Conservation (phyloP, 2,797 vertebrate genomes). For the Discoglossus pictus region DNA sequence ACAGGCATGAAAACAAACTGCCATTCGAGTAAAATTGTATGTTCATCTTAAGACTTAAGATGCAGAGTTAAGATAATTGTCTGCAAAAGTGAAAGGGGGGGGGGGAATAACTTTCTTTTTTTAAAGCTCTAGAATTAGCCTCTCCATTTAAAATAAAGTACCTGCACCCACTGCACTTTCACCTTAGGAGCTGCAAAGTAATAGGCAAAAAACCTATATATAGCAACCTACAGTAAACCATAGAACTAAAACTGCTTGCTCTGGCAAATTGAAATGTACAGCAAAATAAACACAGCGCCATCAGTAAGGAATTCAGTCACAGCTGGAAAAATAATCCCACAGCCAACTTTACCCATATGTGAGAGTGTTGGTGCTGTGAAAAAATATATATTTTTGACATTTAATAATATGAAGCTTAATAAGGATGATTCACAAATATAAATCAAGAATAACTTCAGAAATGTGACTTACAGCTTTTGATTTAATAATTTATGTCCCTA, state of each 20-base stretch:
- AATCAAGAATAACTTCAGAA: neutral
- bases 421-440: neutral
- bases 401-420: slow-evolving; percentile 6
- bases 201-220: slow-evolving; percentile 7
- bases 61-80: slow-evolving; percentile 41
- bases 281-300: slow-evolving; percentile 47
- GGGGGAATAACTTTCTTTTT: slow-evolving; percentile 11
- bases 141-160: slow-evolving; percentile 38
- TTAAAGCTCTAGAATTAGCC: slow-evolving; percentile 16
- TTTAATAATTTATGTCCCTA: no score
- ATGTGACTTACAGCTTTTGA: no score
- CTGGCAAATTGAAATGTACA: slow-evolving; percentile 44
- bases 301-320: slow-evolving; percentile 49
- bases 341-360: slow-evolving; percentile 49
- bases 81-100: slow-evolving; percentile 16
- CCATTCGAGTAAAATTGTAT: slow-evolving; percentile 54
- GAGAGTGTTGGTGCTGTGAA: slow-evolving; percentile 28
- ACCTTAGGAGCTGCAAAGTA: slow-evolving; percentile 35
- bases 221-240: neutral
- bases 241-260: slow-evolving; percentile 39
- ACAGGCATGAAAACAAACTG: slow-evolving; percentile 62
- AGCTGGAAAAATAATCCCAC: slow-evolving; percentile 46
- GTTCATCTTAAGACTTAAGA: slow-evolving; percentile 37
- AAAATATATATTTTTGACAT: slow-evolving; percentile 21
- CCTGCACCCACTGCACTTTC: no score